These are phyloP conservation scores for Cactoblastis cactorum DNA, from an alignment of 2,888 invertebrate species.

Conservation along the genomic window DNA sequence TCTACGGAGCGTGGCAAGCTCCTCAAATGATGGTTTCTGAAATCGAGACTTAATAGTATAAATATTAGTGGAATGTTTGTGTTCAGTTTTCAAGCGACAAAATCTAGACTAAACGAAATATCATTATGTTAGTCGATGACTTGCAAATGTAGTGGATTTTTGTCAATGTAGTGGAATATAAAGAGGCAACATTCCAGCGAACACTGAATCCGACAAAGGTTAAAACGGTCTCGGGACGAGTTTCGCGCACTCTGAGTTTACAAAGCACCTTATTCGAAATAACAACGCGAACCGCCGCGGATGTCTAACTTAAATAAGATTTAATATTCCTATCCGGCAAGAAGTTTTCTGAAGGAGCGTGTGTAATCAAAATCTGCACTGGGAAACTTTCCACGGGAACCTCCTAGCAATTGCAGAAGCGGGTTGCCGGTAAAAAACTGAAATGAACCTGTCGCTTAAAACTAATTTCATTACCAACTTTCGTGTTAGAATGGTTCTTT, in stretches of 20 bases:
- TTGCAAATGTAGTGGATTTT: conserved; percentile 34
- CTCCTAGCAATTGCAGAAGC: conserved; percentile 67
- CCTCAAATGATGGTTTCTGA: conserved; percentile 44
- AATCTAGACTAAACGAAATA: conserved; percentile 31
- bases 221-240: conserved; percentile 52
- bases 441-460: conserved; percentile 77
- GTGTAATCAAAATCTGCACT: conserved; percentile 78
- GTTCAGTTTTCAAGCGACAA: conserved; percentile 23
- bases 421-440: conserved; percentile 67
- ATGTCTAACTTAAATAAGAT: conserved; percentile 79
- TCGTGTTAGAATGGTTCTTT: conserved; percentile 71
- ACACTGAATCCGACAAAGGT: conserved; percentile 42
- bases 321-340: conserved; percentile 76
- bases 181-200: conserved; percentile 38
- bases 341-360: conserved; percentile 74
- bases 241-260: conserved; percentile 54
- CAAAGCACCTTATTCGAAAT: conserved; percentile 75
- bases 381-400: conserved; percentile 66
- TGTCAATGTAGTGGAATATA: conserved; percentile 32
- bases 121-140: conserved; percentile 39
- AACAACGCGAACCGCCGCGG: conserved; percentile 69
- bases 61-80: conserved; percentile 28
- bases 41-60: conserved; percentile 40
- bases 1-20: conserved; percentile 54
- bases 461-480: conserved; percentile 76